A percentile compares a stretch with the other conserved stretches of the same genome.
Conservation (phyloP, 1,140 invertebrate species). For the Listronotus bonariensis region DNA sequence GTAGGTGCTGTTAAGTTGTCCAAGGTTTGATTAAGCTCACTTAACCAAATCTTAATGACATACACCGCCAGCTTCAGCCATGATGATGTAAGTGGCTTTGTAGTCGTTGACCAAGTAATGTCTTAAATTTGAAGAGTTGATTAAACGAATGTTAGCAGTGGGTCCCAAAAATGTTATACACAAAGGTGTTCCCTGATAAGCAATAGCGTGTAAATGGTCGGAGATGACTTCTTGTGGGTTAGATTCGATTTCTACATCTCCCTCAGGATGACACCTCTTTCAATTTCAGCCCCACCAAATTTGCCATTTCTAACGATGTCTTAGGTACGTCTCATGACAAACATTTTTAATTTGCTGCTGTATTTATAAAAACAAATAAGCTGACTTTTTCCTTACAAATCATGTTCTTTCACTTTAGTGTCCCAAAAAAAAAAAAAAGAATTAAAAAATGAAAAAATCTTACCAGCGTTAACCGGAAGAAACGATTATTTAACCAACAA, state of each 20-base stretch:
- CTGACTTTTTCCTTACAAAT: too few species aligned
- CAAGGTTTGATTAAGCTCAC: too few species aligned
- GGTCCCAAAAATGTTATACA: conserved; percentile 97
- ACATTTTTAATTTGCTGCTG: too few species aligned
- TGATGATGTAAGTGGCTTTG: conserved; percentile 89
- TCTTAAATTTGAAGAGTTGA: conserved; percentile 82
- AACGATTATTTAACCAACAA: too few species aligned
- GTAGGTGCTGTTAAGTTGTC: too few species aligned
- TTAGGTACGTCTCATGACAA: too few species aligned
- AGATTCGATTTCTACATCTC: conserved; percentile 99
- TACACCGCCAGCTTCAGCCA: conserved; percentile 95
- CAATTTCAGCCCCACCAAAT: conserved; percentile 91
- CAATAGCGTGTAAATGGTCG: conserved; percentile 95
- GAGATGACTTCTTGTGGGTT: conserved; percentile 99
- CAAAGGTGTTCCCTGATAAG: conserved; percentile 93
- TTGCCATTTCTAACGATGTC: conserved; percentile 98
- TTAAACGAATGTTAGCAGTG: conserved; percentile 92
- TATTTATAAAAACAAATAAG: too few species aligned
- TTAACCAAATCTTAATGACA: conserved; percentile 87
- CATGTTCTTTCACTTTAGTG: too few species aligned
- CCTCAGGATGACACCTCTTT: too few species aligned
- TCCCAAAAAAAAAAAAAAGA: too few species aligned
- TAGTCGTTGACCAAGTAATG: conserved; percentile 93
- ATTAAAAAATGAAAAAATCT: too few species aligned
- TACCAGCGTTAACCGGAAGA: too few species aligned